phyloP scores from a whole-genome alignment of 2,113 vertebrate species.

The Ailuropoda melanoleuca region DNA sequence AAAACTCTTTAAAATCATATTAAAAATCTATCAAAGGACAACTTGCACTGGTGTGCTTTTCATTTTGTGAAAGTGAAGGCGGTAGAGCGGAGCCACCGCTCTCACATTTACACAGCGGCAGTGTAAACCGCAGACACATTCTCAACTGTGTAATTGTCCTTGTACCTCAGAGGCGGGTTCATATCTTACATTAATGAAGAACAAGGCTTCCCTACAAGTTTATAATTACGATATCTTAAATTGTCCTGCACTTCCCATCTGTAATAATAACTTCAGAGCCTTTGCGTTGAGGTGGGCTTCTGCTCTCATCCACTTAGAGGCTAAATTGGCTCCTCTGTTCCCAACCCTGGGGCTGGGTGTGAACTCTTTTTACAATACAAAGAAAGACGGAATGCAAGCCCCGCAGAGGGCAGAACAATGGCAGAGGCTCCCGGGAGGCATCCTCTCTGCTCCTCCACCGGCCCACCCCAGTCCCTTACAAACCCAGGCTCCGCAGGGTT shows the following conservation, averaged over 20 bases:
- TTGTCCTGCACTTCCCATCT: constrained; percentile 72
- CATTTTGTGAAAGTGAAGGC: constrained; percentile 76
- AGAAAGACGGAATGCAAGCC: accelerated
- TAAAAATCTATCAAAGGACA: constrained; percentile 97
- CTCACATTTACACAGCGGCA: constrained; percentile 84
- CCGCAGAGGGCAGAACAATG: neutral
- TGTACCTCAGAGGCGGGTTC: constrained; percentile 79
- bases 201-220: constrained; percentile 82
- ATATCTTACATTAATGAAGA: constrained; percentile 84
- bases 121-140: constrained; percentile 83
- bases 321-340: neutral
- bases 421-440: neutral
- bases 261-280: constrained; percentile 67
- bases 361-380: accelerated
- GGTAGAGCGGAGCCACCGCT: constrained; percentile 71
- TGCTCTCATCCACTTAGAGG: accelerated
- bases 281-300: neutral
- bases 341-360: neutral
- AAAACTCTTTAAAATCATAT: constrained; percentile 97
- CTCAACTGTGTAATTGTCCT: constrained; percentile 85
- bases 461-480: accelerated
- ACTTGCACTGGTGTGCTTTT: constrained; percentile 89
- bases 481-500: neutral
- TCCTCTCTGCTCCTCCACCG: no score
- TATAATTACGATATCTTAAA: constrained; percentile 82